Percentiles rank a stretch among this genome's conserved stretches.
These are phyloP conservation scores for Apistogramma diplotaenia DNA, from an alignment of 2,113 vertebrate species.

Conservation along the genomic window DNA sequence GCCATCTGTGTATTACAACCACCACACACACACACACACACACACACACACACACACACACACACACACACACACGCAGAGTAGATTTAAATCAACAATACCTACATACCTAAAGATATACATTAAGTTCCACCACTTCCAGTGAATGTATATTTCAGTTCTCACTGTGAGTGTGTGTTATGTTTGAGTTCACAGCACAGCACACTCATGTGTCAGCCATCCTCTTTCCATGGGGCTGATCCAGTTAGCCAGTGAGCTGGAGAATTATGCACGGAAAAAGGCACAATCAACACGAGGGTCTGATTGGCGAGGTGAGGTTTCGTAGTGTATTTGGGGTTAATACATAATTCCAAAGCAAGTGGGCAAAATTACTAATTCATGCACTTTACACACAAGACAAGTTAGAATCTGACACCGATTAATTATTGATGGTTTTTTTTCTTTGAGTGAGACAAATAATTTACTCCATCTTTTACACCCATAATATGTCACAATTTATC, in stretches of 20 bases:
- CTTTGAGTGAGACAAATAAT: slow-evolving; percentile 70
- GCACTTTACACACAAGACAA: slow-evolving; percentile 20
- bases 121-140: neutral
- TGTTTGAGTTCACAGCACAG: slow-evolving; percentile 13
- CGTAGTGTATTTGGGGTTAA: neutral
- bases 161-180: neutral
- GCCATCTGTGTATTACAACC: slow-evolving; percentile 70
- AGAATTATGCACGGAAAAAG: slow-evolving; percentile 35
- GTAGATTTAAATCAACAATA: neutral
- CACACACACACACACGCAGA: neutral
- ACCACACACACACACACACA: slow-evolving; percentile 10
- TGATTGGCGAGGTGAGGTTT: neutral
- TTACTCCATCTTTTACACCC: slow-evolving; percentile 54
- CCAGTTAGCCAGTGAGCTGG: slow-evolving; percentile 69
- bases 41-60: neutral
- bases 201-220: neutral
- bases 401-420: slow-evolving; percentile 31
- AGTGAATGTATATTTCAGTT: neutral
- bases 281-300: slow-evolving; percentile 7
- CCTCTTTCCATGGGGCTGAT: slow-evolving; percentile 48
- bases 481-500: slow-evolving; percentile 51
- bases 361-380: slow-evolving; percentile 40
- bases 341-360: neutral
- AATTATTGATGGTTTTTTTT: slow-evolving; percentile 64
- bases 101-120: neutral